Base-by-base conservation (phyloP, 2,113 vertebrate species). In the Ivindomyrus marchei region DNA sequence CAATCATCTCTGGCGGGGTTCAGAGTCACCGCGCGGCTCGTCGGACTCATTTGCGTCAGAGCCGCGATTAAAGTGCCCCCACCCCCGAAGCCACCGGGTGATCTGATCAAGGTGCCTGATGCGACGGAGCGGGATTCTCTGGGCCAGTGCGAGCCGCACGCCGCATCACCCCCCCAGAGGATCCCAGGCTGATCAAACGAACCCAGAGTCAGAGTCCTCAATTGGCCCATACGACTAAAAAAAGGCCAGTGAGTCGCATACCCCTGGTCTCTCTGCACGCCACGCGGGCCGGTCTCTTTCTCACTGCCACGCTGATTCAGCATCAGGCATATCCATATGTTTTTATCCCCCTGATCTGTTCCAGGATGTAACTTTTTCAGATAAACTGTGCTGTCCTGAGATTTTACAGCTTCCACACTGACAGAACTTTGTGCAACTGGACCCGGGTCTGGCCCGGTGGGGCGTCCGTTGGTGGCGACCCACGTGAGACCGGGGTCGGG, bases 141-240 rank as follows among this genome's bases (percentile, higher is more conserved):
- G 6, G 77, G 39, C 77, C 89, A 46, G 50, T 31, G 11, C 19
- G n/a, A 85, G n/a, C 39, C 50, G 7, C 13, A n/a, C 56, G 0
- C 36, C 2, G 17, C 21, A 11, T 19, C 56, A n/a, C 11, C 31
- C 47, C 47, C 89, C 80, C 89, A 47, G 53, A 31, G 80, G 80
- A 89, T 39, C 80, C 80, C 19, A 80, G 80, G 21, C 52, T 89
- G 88, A 89, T 89, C 80, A 62, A 89, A 89, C 52, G 83, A 13
- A 31, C 89, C 77, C 80, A 53, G 80, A 52, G 46, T 89, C 31
- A 58, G 31, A 89, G 56, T 89, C 21, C 80, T 42, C 42, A 66
- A 39, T 66, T 10, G 21, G 87, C 24, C 46, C n/a, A 36, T 36
- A 87, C 15, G 49, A n/a, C 10, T 47, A 36, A 53, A 87, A 50